Conservation (phyloP, 2,888 invertebrate genomes). For the Autographa pulchrina region DNA sequence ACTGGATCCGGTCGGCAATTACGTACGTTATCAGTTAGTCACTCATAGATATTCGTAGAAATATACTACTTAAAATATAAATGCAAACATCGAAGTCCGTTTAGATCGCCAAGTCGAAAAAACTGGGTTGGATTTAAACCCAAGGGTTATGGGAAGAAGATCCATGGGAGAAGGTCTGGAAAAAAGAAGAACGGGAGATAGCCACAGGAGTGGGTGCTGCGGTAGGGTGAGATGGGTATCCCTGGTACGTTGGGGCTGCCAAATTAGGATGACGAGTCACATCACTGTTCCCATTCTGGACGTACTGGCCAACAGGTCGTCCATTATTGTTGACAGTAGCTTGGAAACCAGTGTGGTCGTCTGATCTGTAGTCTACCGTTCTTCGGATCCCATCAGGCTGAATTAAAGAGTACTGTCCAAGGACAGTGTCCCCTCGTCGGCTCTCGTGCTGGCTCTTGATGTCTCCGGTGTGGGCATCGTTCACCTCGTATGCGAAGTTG, state of each 20-base stretch:
- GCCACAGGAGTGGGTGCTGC: conserved; percentile 69
- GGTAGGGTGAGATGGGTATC: conserved; percentile 51
- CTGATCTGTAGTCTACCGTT: conserved; percentile 88
- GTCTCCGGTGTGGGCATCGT: conserved; percentile 88
- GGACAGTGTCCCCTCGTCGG: conserved; percentile 85
- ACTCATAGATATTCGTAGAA: conserved; percentile 62
- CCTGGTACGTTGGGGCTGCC: conserved; percentile 33
- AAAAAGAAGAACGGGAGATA: conserved; percentile 75
- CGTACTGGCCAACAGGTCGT: conserved; percentile 34
- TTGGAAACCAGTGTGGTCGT: conserved; percentile 87
- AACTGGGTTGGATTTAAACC: conserved; percentile 60
- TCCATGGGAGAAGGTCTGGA: conserved; percentile 72
- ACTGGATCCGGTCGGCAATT: conserved; percentile 71
- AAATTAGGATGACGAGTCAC: conserved; percentile 28
- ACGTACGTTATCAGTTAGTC: conserved; percentile 68
- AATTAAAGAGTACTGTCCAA: conserved; percentile 87
- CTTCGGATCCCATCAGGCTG: conserved; percentile 89
- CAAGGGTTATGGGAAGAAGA: conserved; percentile 67
- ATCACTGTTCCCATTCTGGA: conserved; percentile 18
- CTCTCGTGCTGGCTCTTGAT: conserved; percentile 88
- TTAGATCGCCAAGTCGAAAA: conserved; percentile 12
- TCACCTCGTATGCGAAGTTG: conserved; percentile 88
- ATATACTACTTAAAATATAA: conserved; percentile 65
- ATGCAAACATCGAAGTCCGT: conserved; percentile 66
- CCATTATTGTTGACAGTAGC: conserved; percentile 86